Conservation (phyloP, 2,888 invertebrate species). For the Heliconius ismenius region DNA sequence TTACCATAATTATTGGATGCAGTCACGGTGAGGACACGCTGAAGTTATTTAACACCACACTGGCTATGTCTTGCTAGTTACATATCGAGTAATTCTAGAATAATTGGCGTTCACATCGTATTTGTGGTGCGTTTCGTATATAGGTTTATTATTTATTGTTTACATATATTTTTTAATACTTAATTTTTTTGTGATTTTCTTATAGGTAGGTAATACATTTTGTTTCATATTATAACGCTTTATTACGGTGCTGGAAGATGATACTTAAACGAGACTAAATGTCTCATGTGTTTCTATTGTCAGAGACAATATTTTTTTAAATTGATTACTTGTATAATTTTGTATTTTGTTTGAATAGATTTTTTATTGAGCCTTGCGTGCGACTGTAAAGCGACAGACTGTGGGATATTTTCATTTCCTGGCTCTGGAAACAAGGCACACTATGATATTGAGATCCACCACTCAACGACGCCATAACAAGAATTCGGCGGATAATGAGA, state of each 20-base stretch:
- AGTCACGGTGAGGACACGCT: background rate
- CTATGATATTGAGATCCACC: no score
- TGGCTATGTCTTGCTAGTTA: background rate
- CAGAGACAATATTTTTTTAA: background rate
- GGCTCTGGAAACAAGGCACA: no score
- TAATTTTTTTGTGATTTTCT: background rate
- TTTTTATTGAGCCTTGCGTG: no score
- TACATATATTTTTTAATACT: no score
- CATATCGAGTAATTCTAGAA: background rate
- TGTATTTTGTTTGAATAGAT: no score
- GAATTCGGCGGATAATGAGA: no score
- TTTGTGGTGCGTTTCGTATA: background rate
- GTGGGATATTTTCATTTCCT: no score
- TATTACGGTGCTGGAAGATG: background rate
- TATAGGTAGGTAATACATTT: background rate
- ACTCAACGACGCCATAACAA: no score
- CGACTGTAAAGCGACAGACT: no score
- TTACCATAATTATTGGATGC: background rate
- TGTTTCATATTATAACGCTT: background rate
- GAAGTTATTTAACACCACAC: constrained; percentile 10
- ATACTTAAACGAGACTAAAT: background rate
- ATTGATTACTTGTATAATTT: no score
- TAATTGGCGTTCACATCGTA: background rate
- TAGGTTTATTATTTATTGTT: background rate
- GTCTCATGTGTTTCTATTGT: background rate